These are phyloP conservation scores for Monochamus saltuarius DNA, from an alignment of 1,140 invertebrate species.

Conservation along the genomic window DNA sequence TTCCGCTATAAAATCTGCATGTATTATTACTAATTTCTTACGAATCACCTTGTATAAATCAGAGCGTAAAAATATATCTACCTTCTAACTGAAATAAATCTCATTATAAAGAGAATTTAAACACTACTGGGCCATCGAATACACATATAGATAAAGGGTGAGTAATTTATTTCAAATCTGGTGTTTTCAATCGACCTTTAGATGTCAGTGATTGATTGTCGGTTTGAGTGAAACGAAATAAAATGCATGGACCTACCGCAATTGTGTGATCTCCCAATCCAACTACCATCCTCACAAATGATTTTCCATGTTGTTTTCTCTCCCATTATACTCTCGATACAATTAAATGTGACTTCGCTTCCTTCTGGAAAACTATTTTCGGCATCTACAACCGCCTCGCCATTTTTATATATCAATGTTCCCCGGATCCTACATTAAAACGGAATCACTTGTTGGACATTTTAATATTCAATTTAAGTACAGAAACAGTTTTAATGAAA, in stretches of 20 bases:
- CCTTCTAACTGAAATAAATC: too few species aligned
- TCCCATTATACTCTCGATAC: conserved; percentile 74
- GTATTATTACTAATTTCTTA: too few species aligned
- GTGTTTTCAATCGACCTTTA: background rate
- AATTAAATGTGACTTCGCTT: conserved; percentile 78
- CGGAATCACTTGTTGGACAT: background rate
- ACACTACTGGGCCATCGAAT: background rate
- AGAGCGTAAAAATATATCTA: too few species aligned
- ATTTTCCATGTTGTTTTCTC: conserved; percentile 81
- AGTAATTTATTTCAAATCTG: conserved; percentile 1
- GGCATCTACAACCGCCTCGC: conserved; percentile 51
- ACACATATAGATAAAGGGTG: background rate
- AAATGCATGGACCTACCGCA: conserved; percentile 58
- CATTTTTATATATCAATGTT: conserved; percentile 65
- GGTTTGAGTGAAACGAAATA: conserved; percentile 9
- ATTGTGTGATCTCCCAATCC: conserved; percentile 74
- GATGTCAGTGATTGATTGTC: conserved; percentile 4
- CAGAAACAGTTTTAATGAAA: background rate
- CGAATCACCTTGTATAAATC: too few species aligned
- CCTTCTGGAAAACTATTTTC: conserved; percentile 70
- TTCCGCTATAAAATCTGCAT: too few species aligned
- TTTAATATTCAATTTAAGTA: background rate
- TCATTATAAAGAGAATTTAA: too few species aligned
- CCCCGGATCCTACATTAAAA: conserved; percentile 60
- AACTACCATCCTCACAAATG: conserved; percentile 78